Evolutionary conservation across 2,797 vertebrate genomes (phyloP), one percentile per base, ranked within the genome.

Genomic region (Sebastes iracundus): DNA sequence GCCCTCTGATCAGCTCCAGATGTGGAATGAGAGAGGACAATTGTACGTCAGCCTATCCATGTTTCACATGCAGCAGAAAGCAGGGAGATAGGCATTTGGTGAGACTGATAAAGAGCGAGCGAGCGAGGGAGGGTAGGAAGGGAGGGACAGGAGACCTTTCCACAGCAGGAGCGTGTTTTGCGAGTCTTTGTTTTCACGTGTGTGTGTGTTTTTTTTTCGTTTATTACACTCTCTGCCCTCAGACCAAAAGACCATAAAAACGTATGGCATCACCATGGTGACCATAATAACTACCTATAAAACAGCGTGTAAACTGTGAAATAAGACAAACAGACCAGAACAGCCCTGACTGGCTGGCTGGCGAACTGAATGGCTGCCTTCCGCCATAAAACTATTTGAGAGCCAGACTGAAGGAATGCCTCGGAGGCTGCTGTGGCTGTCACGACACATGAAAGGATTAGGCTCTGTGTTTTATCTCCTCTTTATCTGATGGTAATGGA

Each of bases 1-100:
- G 95, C 94, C 91, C 86, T 95, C 93, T 96, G 96, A 97, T 95
- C 95, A 96, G 94, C 93, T 96, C 96, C 96, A 97, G 96, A 97
- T 97, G 97, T 95, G 94, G 92, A 91, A 96, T 92, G 91, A 90
- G 91, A 88, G 86, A 86, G 91, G 89, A 92, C 91, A 87, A 90
- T 88, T 90, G 84, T 77, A 81, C 75, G 87, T 94, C 94, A 91
- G 95, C 92, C 89, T 83, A 89, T 94, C 93, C 95, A 94, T 95
- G 96, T 96, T 96, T 93, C 92, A 91, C 93, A 90, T 87, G 89
- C 70, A 84, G 87, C 84, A 76, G 85, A 93, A 78, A 87, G 91
- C 25, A 62, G 76, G 79, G 80, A 93, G 92, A 90, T 86, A 85
- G 92, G 93, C 87, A 95, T 92, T 94, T 93, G 90, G 87, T 64